Evolutionary conservation across 2,113 vertebrate species (phyloP), one percentile per base, ranked within the genome.

Genomic region (Cottus gobio): DNA sequence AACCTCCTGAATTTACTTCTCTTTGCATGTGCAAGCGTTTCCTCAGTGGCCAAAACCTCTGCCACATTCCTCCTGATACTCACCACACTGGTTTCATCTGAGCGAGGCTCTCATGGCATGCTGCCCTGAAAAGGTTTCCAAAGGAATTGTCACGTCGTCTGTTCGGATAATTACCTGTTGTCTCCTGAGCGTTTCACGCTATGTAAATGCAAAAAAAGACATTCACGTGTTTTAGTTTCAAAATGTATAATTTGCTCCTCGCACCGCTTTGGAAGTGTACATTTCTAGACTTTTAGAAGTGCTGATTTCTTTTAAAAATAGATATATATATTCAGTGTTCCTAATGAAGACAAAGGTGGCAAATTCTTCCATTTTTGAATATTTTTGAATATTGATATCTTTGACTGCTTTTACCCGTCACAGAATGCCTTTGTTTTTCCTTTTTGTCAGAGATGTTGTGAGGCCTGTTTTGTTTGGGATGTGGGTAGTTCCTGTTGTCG

Each of bases 61-160:
- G 80, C 66, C 62, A 54, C 75, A 79, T 84, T 90, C 70, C 70
- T 83, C 42, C 72, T 70, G 82, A 88, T 69, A 36, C 68, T 91
- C 67, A 44, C 75, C 79, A 75, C 63, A 20, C 79, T 65, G 73
- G 82, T 82, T 87, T 83, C 13, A 77, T 83, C 66, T 77, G 73
- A 65, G 58, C 1, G 60, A 48, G 13, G 28, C 58, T 78, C 52
- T 61, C 11, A 30, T 20, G 20, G 58, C 58, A 54, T 16, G 54
- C 70, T 57, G 44, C 26, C 67, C 56, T 61, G 70, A 42, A 82
- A 83, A 66, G 61, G 56, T 76, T 79, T 84, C 30, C 57, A 65
- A 50, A 73, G 54, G 69, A 67, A 71, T 71, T 0, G 26, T 75
- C 26, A 16, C 56, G 50, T 48, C 87, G 52, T 77, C 77, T 78